Percentiles rank a stretch among this genome's conserved stretches.
Conservation (phyloP, 2,888 invertebrate genomes). For the Oasisia sp. region DNA sequence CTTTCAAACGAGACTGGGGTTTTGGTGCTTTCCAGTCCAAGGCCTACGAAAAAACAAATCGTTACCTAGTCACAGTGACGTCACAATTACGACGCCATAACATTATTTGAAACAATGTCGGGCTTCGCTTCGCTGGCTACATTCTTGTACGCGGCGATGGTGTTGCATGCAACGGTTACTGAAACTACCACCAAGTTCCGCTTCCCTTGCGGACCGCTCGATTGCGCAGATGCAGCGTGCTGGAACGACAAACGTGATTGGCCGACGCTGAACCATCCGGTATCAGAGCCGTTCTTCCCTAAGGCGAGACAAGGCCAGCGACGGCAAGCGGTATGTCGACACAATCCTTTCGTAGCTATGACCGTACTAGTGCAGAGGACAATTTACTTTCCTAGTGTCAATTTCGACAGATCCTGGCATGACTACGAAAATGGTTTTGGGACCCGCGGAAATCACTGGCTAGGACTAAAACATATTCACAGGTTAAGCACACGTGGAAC, state of each 20-base stretch:
- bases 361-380: neutral
- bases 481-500: neutral
- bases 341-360: neutral
- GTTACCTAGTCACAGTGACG: neutral
- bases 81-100: neutral
- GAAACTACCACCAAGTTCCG: neutral
- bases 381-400: neutral
- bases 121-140: neutral
- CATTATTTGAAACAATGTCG: neutral
- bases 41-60: neutral
- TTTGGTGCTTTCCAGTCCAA: no score
- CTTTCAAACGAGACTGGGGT: no score
- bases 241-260: neutral
- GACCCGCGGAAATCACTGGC: neutral
- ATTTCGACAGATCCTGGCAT: neutral
- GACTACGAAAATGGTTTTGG: neutral
- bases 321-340: neutral
- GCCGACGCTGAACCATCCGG: neutral
- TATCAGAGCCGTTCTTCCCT: neutral
- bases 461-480: neutral
- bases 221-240: neutral
- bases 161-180: neutral
- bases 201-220: conserved; percentile 3
- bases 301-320: neutral
- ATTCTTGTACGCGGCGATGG: neutral